Evolutionary conservation across 1,140 invertebrate genomes (phyloP).

Genomic region (Tenebrio molitor): DNA sequence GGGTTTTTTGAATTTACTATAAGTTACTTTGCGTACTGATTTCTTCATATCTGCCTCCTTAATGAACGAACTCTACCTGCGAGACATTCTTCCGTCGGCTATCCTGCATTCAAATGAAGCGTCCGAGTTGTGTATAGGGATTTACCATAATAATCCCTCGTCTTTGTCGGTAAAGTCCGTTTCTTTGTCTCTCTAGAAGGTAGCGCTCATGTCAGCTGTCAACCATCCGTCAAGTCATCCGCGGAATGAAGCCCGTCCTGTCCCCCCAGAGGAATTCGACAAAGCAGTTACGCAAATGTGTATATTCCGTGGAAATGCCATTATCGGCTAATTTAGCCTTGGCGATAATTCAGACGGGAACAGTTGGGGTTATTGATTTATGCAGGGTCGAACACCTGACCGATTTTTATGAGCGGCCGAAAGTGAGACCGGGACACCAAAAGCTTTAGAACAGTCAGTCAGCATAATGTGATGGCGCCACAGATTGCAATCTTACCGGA

Average conservation of each 20-base stretch:
- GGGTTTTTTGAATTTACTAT: no score
- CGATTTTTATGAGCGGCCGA: constrained; percentile 16
- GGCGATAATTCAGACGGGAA: constrained; percentile 1
- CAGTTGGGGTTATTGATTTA: constrained; percentile 19
- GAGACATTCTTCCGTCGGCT: constrained; percentile 7
- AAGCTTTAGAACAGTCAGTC: constrained; percentile 42
- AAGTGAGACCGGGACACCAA: constrained; percentile 29
- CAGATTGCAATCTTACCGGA: constrained; percentile 54
- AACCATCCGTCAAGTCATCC: constrained; percentile 44
- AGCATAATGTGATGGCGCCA: constrained; percentile 56
- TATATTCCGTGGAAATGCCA: constrained; percentile 12
- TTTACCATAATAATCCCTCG: constrained; percentile 37
- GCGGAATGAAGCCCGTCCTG: constrained; percentile 20
- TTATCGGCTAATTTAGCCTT: constrained; percentile 9
- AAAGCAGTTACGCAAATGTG: constrained; percentile 28
- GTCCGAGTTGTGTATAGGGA: constrained; percentile 9
- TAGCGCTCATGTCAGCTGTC: constrained; percentile 44
- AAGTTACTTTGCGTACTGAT: no score
- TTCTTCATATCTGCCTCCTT: no score
- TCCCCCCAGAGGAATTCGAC: constrained; percentile 29
- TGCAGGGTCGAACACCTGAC: constrained; percentile 13
- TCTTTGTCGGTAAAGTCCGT: constrained; percentile 3
- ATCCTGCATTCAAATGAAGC: constrained; percentile 27
- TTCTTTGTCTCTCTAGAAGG: constrained; percentile 40
- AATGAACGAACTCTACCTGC: constrained; percentile 3